These are phyloP conservation scores for Bombus difficillimus DNA, from an alignment of 1,140 invertebrate species.

Conservation along the genomic window DNA sequence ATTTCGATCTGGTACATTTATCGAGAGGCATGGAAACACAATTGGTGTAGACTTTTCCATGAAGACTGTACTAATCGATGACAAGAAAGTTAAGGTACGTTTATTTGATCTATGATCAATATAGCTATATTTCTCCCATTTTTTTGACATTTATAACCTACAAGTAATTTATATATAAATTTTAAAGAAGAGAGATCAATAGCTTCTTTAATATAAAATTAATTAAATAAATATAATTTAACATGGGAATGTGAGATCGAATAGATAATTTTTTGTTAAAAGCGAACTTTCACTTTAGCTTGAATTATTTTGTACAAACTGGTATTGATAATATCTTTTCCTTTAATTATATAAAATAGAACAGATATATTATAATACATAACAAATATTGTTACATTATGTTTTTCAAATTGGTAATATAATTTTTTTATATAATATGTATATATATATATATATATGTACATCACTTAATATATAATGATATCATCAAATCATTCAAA, in stretches of 20 bases:
- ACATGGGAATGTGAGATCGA: not conserved
- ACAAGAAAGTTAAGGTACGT: slow-evolving; percentile 95
- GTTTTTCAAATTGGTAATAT: not conserved
- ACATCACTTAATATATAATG: not conserved
- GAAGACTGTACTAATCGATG: slow-evolving; percentile 96
- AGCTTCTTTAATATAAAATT: not conserved
- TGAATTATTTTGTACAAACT: not conserved
- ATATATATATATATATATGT: not conserved
- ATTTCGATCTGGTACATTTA: slow-evolving; percentile 96
- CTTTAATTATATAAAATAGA: too few species aligned
- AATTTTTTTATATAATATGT: not conserved
- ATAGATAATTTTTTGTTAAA: not conserved
- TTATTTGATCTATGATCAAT: not conserved
- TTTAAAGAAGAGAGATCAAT: not conserved
- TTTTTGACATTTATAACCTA: slow-evolving; percentile 14
- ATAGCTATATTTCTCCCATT: not conserved
- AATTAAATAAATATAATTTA: not conserved
- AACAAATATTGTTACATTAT: too few species aligned
- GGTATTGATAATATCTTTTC: too few species aligned
- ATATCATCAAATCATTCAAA: not conserved
- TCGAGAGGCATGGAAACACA: slow-evolving; percentile 96
- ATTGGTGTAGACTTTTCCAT: slow-evolving; percentile 98
- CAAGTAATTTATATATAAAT: not conserved
- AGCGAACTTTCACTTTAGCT: not conserved
- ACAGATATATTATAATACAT: too few species aligned